Percentiles rank a stretch among this genome's conserved stretches.
phyloP scores from a whole-genome alignment of 2,113 vertebrate species.

The Syngnathoides biaculeatus region DNA sequence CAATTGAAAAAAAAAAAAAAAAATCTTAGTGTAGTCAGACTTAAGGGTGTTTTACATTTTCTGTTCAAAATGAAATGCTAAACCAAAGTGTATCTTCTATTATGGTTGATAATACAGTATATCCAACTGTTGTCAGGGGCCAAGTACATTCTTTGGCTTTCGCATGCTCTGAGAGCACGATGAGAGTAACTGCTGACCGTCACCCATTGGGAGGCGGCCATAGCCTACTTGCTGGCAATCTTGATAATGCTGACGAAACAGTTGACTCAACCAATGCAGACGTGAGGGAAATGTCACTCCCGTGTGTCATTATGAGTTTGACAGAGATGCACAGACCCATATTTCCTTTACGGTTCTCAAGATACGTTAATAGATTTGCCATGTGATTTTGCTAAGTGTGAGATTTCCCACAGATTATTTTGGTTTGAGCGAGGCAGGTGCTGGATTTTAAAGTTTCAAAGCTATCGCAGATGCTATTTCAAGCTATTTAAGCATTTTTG shows the following conservation, averaged over 20 bases:
- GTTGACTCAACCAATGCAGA: slow-evolving; percentile 28
- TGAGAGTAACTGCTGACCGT: slow-evolving; percentile 16
- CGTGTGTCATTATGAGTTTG: slow-evolving; percentile 5
- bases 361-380: neutral
- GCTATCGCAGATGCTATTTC: neutral
- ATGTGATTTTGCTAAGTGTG: neutral
- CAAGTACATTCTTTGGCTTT: neutral
- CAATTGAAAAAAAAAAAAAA: neutral
- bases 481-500: neutral
- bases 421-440: neutral
- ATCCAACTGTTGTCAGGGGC: neutral
- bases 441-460: neutral
- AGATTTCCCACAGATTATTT: neutral
- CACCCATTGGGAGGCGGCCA: slow-evolving; percentile 2
- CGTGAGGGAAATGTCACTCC: slow-evolving; percentile 21
- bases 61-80: neutral
- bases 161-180: neutral
- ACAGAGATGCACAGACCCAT: neutral
- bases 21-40: neutral
- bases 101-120: neutral
- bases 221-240: slow-evolving; percentile 14
- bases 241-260: slow-evolving; percentile 38
- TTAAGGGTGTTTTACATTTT: neutral
- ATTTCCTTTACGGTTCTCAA: neutral
- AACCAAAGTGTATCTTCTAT: neutral